Conservation (phyloP, 2,113 vertebrate species). For the Bostrychus sinensis region DNA sequence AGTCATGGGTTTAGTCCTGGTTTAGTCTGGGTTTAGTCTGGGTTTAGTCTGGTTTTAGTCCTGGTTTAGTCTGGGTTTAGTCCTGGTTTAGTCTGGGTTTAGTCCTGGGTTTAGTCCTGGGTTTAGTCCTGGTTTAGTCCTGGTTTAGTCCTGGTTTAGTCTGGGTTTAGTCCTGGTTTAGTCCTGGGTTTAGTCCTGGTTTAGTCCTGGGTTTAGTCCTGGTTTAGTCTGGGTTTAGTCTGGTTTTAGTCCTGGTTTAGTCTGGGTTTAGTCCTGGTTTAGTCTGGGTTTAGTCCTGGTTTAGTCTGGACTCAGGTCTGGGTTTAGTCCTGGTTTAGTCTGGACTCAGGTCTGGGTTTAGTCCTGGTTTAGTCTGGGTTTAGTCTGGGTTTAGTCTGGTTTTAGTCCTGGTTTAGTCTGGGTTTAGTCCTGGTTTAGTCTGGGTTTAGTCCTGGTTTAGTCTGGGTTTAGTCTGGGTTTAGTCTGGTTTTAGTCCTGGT, state of each 20-base stretch:
- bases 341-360: no score
- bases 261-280: neutral
- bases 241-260: neutral
- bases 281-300: neutral
- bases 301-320: neutral
- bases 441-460: neutral
- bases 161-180: neutral
- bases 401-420: neutral
- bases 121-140: no score
- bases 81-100: neutral
- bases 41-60: no score
- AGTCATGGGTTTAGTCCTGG: no score
- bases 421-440: neutral
- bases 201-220: no score
- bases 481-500: no score
- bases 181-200: no score
- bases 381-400: no score
- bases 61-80: neutral
- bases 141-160: no score
- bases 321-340: neutral
- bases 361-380: neutral
- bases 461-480: neutral
- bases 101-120: neutral
- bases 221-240: neutral
- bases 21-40: no score